Base-by-base conservation (phyloP, 2,113 vertebrate genomes). In the Pygoscelis antarcticus region DNA sequence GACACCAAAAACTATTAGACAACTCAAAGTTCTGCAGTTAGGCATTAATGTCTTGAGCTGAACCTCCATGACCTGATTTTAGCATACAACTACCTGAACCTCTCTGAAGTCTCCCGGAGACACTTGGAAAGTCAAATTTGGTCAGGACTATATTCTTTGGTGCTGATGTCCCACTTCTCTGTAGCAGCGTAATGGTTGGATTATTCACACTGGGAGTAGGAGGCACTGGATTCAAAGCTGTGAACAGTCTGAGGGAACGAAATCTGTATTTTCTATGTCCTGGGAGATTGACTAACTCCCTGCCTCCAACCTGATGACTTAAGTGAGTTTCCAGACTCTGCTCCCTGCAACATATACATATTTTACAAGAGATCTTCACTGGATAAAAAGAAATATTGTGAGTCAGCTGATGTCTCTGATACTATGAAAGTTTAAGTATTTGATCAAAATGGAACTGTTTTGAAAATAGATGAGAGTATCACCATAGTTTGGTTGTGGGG, bases 211-310 rank as follows among this genome's bases (percentile, higher is more conserved):
- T n/a, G 12, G 42, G 57, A 95, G 91, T 68, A 86, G 93, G 79
- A 94, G 83, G 89, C 79, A 83, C 70, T 94, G 52, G 70, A 90
- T 92, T 92, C 71, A 90, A 90, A 94, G 70, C 83, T 94, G 86
- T 75, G 74, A 93, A 79, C 46, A 85, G 55, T 32, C 82, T 78
- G 89, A 93, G 32, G 79, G 42, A 92, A 93, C 12, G 25, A 71
- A 83, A 90, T 74, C 75, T 84, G 72, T 89, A 58, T 93, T 87
- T 94, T 93, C 46, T 49, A 44, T n/a, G 51, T 74, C 64, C 81
- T 81, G 47, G 40, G 55, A 91, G 64, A 89, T 81, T 87, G 46
- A 95, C 81, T 89, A 89, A 96, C 32, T 87, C 65, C 55, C 77
- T 78, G 80, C 64, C 92, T 90, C 51, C 89, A 91, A 64, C 27